phyloP scores from a whole-genome alignment of 1,140 invertebrate species.

The Dreissena polymorpha region DNA sequence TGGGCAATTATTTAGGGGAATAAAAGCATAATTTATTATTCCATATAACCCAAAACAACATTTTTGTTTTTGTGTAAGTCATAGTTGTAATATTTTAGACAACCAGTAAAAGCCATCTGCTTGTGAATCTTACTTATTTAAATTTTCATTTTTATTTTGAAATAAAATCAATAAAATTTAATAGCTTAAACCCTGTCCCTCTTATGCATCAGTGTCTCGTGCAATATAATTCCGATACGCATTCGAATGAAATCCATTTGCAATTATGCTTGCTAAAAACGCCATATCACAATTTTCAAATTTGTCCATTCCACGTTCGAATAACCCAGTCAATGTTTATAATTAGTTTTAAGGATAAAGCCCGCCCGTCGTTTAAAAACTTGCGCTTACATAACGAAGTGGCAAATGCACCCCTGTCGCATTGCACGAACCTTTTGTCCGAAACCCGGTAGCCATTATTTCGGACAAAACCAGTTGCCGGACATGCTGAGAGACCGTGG shows the following conservation, averaged over 20 bases:
- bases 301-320: neutral
- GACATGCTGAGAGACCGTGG: constrained; percentile 44
- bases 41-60: too few species aligned
- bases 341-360: constrained; percentile 57
- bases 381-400: constrained; percentile 48
- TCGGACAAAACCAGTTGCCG: constrained; percentile 52
- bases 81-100: too few species aligned
- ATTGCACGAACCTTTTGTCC: constrained; percentile 37
- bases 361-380: constrained; percentile 47
- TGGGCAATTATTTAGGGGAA: too few species aligned
- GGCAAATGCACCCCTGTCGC: constrained; percentile 20
- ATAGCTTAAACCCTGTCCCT: too few species aligned
- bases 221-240: too few species aligned
- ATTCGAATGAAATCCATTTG: neutral
- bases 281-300: constrained; percentile 5
- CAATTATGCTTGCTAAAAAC: neutral
- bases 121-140: too few species aligned
- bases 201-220: too few species aligned
- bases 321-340: constrained; percentile 47
- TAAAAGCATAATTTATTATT: too few species aligned
- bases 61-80: too few species aligned
- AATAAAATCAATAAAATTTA: too few species aligned
- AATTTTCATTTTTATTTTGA: too few species aligned
- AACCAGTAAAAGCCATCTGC: too few species aligned
- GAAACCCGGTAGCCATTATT: constrained; percentile 51